Percentiles rank a stretch among this genome's conserved stretches.
Conservation (phyloP, 2,888 invertebrate genomes). For the Marronus borbonicus region DNA sequence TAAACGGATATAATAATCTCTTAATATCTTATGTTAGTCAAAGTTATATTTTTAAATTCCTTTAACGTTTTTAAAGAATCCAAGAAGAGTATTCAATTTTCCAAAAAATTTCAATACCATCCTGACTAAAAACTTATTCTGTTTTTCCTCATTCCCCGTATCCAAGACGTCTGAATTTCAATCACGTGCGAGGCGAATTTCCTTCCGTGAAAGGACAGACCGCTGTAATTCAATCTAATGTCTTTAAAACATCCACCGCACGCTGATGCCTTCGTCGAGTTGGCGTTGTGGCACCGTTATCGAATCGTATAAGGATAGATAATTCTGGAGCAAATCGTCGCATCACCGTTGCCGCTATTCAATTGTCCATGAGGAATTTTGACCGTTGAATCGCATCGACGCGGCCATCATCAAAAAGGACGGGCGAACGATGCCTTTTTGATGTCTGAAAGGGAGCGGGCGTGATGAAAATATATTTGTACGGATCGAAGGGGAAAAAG, state of each 20-base stretch:
- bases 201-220: constrained; percentile 23
- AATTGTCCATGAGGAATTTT: constrained; percentile 33
- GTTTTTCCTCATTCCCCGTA: neutral
- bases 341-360: constrained; percentile 9
- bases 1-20: too few species aligned
- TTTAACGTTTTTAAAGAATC: too few species aligned
- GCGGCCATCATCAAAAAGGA: neutral
- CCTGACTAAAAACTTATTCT: neutral
- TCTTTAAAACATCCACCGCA: constrained; percentile 21
- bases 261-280: constrained; percentile 22
- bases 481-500: neutral
- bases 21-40: too few species aligned
- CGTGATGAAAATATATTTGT: constrained; percentile 14
- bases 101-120: neutral
- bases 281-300: constrained; percentile 2
- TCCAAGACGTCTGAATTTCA: constrained; percentile 23
- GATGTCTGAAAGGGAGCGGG: neutral
- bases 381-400: constrained; percentile 7
- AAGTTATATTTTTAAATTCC: too few species aligned
- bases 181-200: constrained; percentile 29
- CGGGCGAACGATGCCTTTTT: constrained; percentile 2
- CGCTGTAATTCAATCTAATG: constrained; percentile 30
- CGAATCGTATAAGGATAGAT: constrained; percentile 8
- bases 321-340: constrained; percentile 23
- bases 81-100: neutral